Conservation (phyloP, 2,888 invertebrate genomes). For the Chrysodeixis includens region DNA sequence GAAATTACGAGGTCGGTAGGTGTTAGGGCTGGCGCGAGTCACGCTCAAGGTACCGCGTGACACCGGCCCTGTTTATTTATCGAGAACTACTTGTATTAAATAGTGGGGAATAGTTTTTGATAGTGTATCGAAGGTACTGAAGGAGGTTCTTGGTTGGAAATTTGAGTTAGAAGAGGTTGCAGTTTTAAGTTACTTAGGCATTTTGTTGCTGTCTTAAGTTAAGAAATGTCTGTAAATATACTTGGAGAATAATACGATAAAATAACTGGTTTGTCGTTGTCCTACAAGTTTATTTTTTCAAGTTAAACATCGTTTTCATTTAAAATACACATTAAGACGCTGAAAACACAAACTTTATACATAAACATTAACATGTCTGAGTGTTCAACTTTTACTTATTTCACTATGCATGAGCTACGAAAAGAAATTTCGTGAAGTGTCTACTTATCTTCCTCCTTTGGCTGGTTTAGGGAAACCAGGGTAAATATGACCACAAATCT, state of each 20-base stretch:
- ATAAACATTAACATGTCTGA: slow-evolving; percentile 11
- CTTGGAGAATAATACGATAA: too few species aligned
- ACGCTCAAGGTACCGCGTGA: slow-evolving; percentile 80
- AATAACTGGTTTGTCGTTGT: not conserved
- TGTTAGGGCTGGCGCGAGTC: slow-evolving; percentile 68
- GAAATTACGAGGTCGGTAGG: slow-evolving; percentile 72
- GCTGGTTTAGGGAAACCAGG: slow-evolving; percentile 10
- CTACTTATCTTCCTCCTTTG: slow-evolving; percentile 19
- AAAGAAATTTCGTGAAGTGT: slow-evolving; percentile 9
- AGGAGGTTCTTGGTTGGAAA: too few species aligned
- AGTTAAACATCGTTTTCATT: not conserved
- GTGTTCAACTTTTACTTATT: slow-evolving; percentile 20
- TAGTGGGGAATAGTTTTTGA: too few species aligned
- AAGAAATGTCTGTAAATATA: too few species aligned
- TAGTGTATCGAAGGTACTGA: too few species aligned
- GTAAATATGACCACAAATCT: slow-evolving; percentile 39
- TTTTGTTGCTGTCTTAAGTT: too few species aligned
- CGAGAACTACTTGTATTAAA: not conserved
- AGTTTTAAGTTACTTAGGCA: too few species aligned
- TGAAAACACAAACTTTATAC: not conserved
- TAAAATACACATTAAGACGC: not conserved
- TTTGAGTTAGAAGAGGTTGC: too few species aligned
- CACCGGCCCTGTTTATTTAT: slow-evolving; percentile 61
- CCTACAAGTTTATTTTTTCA: not conserved
- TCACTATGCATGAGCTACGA: slow-evolving; percentile 16